Evolutionary conservation across 2,113 vertebrate genomes (phyloP).

Genomic region (Procavia capensis): DNA sequence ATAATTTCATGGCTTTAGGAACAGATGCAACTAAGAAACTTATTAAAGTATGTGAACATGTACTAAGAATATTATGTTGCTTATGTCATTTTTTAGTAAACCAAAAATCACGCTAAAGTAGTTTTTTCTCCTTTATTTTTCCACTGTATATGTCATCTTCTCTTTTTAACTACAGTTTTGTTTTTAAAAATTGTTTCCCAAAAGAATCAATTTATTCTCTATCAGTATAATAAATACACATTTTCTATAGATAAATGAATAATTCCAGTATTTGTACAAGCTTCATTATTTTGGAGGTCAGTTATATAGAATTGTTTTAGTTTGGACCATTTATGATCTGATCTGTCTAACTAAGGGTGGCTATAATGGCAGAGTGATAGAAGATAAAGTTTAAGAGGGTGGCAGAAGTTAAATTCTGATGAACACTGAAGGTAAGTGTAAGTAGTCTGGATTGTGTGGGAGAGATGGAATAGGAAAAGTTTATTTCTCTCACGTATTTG

Average conservation of each 20-base stretch:
- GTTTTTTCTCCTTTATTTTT: not conserved
- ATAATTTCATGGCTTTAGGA: not conserved
- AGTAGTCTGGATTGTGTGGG: not conserved
- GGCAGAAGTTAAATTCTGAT: not conserved
- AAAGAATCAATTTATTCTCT: not conserved
- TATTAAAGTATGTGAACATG: not conserved
- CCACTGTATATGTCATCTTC: not conserved
- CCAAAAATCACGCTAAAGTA: not conserved
- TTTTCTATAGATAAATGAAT: not conserved
- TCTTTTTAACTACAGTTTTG: not conserved
- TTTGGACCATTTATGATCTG: not conserved
- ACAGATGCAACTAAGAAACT: not conserved
- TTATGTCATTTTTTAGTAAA: not conserved
- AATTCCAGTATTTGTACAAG: not conserved
- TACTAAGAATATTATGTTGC: not conserved
- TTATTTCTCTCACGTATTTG: not conserved
- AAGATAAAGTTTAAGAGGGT: not conserved
- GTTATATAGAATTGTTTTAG: not conserved
- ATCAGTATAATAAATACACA: not conserved
- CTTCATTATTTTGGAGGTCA: not conserved
- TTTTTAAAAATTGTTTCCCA: not conserved
- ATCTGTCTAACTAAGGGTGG: not conserved
- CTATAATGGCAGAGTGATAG: not conserved
- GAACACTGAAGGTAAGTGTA: not conserved
- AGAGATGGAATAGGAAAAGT: not conserved